Conservation (phyloP, 2,113 vertebrate genomes). For the Rhombomys opimus region DNA sequence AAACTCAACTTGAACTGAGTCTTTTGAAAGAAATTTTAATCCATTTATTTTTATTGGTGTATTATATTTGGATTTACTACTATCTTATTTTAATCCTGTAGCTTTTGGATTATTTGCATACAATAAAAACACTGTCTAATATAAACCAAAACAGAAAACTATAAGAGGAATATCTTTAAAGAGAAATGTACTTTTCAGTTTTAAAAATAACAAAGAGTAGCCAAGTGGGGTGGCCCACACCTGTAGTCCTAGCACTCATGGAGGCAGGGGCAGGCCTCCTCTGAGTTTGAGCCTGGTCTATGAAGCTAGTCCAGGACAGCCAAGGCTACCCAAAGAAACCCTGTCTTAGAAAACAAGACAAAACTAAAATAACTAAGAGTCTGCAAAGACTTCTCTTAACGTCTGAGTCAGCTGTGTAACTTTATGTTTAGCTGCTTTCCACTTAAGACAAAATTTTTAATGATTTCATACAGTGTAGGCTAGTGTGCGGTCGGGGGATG, state of each 20-base stretch:
- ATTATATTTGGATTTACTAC: not conserved
- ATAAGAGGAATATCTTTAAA: not conserved
- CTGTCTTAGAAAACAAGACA: too few species aligned
- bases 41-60: slow-evolving; percentile 14
- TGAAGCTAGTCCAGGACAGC: too few species aligned
- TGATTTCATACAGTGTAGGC: not conserved
- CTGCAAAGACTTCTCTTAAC: not conserved
- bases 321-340: too few species aligned
- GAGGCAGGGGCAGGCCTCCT: too few species aligned
- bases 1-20: not conserved
- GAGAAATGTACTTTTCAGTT: not conserved
- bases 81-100: not conserved
- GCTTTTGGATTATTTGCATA: slow-evolving; percentile 10
- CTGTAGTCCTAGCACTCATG: too few species aligned
- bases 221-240: too few species aligned
- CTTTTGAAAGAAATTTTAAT: slow-evolving; percentile 7
- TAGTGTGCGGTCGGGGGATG: not conserved
- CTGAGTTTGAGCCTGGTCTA: too few species aligned
- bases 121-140: not conserved
- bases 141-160: not conserved
- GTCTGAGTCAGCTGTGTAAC: not conserved
- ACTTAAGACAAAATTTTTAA: not conserved
- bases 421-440: not conserved
- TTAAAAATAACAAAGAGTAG: not conserved
- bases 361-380: too few species aligned